Conservation (phyloP, 1,140 invertebrate genomes). For the Bombus waltoni region DNA sequence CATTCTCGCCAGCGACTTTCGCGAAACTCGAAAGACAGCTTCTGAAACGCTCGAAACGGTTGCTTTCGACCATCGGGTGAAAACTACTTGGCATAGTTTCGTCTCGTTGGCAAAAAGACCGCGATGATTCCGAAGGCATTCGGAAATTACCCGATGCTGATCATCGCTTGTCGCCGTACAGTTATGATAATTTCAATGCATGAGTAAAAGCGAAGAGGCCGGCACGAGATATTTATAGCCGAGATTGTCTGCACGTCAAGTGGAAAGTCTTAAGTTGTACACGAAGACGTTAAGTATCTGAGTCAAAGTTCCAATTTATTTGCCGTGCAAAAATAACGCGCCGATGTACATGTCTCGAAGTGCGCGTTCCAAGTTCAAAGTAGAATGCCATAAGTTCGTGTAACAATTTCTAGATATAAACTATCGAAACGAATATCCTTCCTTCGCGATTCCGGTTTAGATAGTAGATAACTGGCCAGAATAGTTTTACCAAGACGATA, state of each 20-base stretch:
- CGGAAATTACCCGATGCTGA: background rate
- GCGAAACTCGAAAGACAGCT: constrained; percentile 11
- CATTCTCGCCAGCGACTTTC: constrained; percentile 29
- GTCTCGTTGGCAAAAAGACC: background rate
- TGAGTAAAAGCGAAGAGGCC: background rate
- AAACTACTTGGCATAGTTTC: constrained; percentile 42
- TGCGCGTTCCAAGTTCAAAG: background rate
- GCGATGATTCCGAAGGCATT: background rate
- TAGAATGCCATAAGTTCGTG: background rate
- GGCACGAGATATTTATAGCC: background rate
- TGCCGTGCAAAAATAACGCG: background rate
- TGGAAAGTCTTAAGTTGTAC: background rate
- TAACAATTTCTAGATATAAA: too few relatives aligned
- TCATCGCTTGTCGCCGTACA: background rate
- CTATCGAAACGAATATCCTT: too few relatives aligned
- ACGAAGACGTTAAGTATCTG: background rate
- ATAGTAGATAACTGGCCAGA: too few relatives aligned
- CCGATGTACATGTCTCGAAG: background rate
- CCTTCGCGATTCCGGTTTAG: background rate
- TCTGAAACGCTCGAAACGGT: background rate
- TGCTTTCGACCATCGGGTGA: constrained; percentile 35
- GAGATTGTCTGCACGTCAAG: background rate
- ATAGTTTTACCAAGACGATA: background rate
- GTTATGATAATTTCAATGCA: background rate
- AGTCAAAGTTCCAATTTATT: background rate